A percentile compares a stretch with the other conserved stretches of the same genome.
These are phyloP conservation scores for Amiota communis DNA, from an alignment of 2,888 invertebrate species.

Conservation along the genomic window DNA sequence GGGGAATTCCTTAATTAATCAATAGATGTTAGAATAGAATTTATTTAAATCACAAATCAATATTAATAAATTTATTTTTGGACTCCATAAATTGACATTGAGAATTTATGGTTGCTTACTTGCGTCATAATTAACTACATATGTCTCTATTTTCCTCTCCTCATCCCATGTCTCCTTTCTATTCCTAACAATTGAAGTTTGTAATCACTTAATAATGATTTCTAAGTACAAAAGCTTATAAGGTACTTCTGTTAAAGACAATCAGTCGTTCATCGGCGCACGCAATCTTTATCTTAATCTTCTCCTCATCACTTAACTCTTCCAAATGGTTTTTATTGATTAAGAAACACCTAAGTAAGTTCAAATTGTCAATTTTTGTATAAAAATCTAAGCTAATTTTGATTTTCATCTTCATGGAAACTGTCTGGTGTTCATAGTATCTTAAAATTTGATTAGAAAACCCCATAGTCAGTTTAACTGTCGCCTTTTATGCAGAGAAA, in stretches of 20 bases:
- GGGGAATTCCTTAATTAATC: too few species aligned
- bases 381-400: neutral
- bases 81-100: neutral
- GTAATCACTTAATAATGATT: neutral
- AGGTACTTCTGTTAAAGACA: neutral
- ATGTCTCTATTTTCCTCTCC: neutral
- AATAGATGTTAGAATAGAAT: too few species aligned
- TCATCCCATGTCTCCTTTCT: neutral
- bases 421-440: too few species aligned
- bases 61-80: too few species aligned
- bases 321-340: too few species aligned
- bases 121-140: too few species aligned
- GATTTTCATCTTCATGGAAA: neutral
- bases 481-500: neutral
- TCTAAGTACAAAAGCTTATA: neutral
- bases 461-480: too few species aligned
- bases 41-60: too few species aligned
- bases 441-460: too few species aligned
- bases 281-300: constrained; percentile 37
- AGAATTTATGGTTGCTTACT: too few species aligned
- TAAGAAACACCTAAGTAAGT: too few species aligned
- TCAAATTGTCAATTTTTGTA: too few species aligned
- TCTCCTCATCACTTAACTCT: neutral
- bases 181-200: neutral
- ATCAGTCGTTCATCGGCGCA: constrained; percentile 29